Percentiles rank a stretch among this genome's conserved stretches.
Evolutionary conservation across 2,113 vertebrate species (phyloP).

Genomic region (Callipepla squamata): DNA sequence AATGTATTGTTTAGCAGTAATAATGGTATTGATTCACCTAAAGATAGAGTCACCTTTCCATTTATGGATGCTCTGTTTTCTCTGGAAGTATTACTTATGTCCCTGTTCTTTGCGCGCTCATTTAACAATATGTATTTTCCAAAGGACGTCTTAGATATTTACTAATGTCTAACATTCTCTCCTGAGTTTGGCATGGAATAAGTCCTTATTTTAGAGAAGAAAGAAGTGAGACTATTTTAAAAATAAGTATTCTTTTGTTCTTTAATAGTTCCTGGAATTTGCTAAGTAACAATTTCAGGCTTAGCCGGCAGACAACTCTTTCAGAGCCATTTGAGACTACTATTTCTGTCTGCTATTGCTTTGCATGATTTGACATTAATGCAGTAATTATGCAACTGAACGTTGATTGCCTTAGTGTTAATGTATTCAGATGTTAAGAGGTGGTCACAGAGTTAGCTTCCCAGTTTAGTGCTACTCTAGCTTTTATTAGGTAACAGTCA

Average conservation of each 20-base stretch:
- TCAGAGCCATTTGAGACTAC: background rate
- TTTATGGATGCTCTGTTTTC: background rate
- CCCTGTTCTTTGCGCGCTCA: background rate
- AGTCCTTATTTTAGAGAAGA: conserved; percentile 21
- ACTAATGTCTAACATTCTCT: background rate
- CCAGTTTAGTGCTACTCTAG: background rate
- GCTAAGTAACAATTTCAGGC: background rate
- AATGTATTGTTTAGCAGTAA: background rate
- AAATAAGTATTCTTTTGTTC: conserved; percentile 7
- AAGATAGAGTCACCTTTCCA: background rate
- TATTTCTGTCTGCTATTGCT: background rate
- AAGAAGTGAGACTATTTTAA: background rate
- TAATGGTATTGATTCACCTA: background rate
- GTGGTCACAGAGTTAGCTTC: background rate
- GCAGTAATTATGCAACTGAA: background rate
- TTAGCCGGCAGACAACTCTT: background rate
- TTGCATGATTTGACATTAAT: background rate
- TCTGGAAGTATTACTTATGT: background rate
- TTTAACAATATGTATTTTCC: background rate
- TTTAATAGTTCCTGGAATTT: background rate
- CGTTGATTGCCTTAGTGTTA: background rate
- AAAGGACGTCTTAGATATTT: background rate
- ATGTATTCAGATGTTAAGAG: background rate
- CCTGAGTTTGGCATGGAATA: background rate
- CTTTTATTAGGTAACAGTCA: background rate